Evolutionary conservation across 2,888 invertebrate genomes (phyloP), one percentile per base, ranked within the genome.

Genomic region (Molorchus minor): DNA sequence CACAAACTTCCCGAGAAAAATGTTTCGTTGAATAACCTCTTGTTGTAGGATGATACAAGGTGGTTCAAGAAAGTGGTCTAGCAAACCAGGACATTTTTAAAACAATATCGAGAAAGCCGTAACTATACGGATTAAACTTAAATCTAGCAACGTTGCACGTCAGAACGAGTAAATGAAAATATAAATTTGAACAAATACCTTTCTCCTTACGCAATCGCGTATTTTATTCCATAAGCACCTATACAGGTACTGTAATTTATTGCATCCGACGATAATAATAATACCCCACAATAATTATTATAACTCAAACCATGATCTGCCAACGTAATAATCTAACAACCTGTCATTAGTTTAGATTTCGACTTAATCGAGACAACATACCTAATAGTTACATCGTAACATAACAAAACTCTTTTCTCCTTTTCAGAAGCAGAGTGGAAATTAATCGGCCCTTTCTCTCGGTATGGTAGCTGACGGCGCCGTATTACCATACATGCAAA

Each of bases 381-480:
- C 5, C 3, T 33, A 3, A n/a, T 12, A 3, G 33, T 33, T 12
- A 33, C 33, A 12, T 33, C 10, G 25, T 5, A 33, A 33, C n/a
- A 33, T n/a, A 33, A 33, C 33, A 12, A 33, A 33, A n/a, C 33
- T 7, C n/a, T 33, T 7, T 33, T 33, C 12, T 33, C 3, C 12
- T 10, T 33, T 33, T 3, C n/a, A n/a, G 3, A 33, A 33, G 10
- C 3, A 33, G 3, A 7, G 33, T 33, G 33, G 3, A n/a, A 25
- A 5, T 25, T 25, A n/a, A n/a, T 5, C 33, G 3, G n/a, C 33
- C 33, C 7, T 33, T 33, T 33, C 12, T 33, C n/a, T 10, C 12
- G 4, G 25, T 33, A 33, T 7, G 10, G 5, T 10, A n/a, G 12
- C 12, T 33, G 12, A 12, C 12, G 82, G 49, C 13, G 36, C 17